These are phyloP conservation scores for Conopomorpha cramerella DNA, from an alignment of 1,140 invertebrate genomes.

Conservation along the genomic window DNA sequence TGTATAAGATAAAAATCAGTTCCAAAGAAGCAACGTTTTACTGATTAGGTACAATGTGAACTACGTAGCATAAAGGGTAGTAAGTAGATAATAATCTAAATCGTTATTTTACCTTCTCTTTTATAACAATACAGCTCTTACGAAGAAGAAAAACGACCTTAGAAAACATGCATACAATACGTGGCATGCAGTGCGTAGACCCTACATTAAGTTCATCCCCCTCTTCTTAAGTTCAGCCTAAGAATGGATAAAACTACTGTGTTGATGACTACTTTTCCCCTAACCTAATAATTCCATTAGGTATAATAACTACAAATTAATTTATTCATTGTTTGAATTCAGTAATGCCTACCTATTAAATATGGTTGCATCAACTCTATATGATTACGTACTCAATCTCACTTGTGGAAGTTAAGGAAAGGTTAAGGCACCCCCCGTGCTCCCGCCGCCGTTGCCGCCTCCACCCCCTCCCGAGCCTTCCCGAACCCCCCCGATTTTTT, in stretches of 20 bases:
- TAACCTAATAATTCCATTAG: background rate
- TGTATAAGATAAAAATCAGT: too few relatives aligned
- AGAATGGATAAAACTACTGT: too few relatives aligned
- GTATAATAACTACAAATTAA: too few relatives aligned
- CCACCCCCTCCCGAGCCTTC: conserved; percentile 11
- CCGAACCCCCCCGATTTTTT: conserved; percentile 43
- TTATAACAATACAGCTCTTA: background rate
- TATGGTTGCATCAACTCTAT: conserved; percentile 33
- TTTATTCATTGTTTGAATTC: background rate
- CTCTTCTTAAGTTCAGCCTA: background rate
- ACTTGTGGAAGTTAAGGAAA: conserved; percentile 53
- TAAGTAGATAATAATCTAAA: background rate
- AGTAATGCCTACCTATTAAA: background rate
- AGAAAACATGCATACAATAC: too few relatives aligned
- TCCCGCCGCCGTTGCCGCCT: conserved; percentile 7
- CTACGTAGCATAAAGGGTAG: background rate
- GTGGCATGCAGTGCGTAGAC: too few relatives aligned
- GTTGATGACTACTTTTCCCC: too few relatives aligned
- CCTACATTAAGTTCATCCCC: background rate
- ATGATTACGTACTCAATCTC: conserved; percentile 50
- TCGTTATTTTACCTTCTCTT: background rate
- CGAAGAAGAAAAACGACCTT: background rate
- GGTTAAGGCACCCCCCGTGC: conserved; percentile 27
- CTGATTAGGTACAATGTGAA: too few relatives aligned
- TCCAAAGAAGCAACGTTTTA: too few relatives aligned